A percentile compares a stretch with the other conserved stretches of the same genome.
Conservation (phyloP, 2,797 vertebrate species). For the Gobio occitaniae region DNA sequence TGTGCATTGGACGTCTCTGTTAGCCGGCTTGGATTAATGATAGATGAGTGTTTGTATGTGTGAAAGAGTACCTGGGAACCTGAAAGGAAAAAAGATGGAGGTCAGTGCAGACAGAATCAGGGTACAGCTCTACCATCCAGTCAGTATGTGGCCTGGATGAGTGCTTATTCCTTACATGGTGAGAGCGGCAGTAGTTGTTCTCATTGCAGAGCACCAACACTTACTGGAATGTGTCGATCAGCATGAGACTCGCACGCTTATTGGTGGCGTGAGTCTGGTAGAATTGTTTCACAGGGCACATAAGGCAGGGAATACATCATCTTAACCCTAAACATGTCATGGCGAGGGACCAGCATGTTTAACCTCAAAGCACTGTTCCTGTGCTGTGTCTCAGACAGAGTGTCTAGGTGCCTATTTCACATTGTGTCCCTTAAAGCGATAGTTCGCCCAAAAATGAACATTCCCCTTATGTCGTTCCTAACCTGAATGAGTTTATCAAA, state of each 20-base stretch:
- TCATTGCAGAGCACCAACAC: background rate
- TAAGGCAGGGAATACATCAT: conserved; percentile 68
- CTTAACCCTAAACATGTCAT: conserved; percentile 69
- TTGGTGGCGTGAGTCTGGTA: conserved; percentile 8
- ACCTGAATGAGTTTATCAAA: background rate
- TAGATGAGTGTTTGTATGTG: conserved; percentile 16
- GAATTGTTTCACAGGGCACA: conserved; percentile 57
- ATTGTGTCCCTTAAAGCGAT: conserved; percentile 24
- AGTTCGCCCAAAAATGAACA: background rate
- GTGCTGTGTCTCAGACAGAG: conserved; percentile 37
- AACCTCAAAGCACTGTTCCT: conserved; percentile 42
- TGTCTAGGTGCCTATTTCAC: conserved; percentile 43
- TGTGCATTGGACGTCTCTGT: background rate
- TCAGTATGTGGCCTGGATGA: conserved; percentile 49
- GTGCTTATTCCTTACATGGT: conserved; percentile 56
- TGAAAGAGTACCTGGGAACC: conserved; percentile 33
- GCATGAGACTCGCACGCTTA: background rate
- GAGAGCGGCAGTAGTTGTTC: conserved; percentile 22
- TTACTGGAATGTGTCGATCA: conserved; percentile 19
- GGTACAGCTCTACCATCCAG: conserved; percentile 38
- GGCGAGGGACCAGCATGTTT: conserved; percentile 50
- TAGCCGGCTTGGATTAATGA: conserved; percentile 16
- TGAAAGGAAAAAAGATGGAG: conserved; percentile 25
- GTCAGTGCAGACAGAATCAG: conserved; percentile 26
- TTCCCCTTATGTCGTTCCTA: background rate